Conservation (phyloP, 2,888 invertebrate species). For the Andricus quercusramuli region DNA sequence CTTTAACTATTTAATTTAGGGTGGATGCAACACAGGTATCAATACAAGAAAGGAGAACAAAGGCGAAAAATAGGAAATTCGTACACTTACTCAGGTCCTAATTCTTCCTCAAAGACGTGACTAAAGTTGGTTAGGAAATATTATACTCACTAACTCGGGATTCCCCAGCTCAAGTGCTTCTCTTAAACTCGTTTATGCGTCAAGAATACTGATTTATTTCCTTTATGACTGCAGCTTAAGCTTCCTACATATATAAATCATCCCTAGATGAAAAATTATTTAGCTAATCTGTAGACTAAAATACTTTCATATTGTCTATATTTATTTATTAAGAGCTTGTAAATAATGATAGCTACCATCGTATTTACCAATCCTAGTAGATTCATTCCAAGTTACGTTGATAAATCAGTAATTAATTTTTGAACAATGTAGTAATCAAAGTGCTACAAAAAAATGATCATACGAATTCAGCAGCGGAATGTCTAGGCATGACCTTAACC, state of each 20-base stretch:
- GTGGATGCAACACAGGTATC: conserved; percentile 32
- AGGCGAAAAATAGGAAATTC: conserved; percentile 15
- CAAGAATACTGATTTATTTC: neutral
- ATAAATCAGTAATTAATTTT: no score
- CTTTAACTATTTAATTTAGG: conserved; percentile 34
- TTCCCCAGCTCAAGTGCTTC: neutral
- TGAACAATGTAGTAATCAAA: no score
- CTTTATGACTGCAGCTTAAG: neutral
- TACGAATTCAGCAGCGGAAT: no score
- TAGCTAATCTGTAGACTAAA: neutral
- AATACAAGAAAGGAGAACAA: neutral
- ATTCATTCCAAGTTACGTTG: no score
- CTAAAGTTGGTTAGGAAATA: neutral
- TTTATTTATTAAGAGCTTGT: neutral
- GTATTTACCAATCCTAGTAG: neutral
- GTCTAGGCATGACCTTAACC: no score
- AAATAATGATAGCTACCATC: neutral
- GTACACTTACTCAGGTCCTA: neutral
- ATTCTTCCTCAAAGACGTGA: conserved; percentile 20
- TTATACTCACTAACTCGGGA: neutral
- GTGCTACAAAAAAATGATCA: no score
- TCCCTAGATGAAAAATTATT: neutral
- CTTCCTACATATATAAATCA: neutral
- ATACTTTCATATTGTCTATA: neutral
- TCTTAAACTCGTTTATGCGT: neutral